Conservation (phyloP, 37 sponge, comb jelly and placozoan species). For the Beroe ovata region DNA sequence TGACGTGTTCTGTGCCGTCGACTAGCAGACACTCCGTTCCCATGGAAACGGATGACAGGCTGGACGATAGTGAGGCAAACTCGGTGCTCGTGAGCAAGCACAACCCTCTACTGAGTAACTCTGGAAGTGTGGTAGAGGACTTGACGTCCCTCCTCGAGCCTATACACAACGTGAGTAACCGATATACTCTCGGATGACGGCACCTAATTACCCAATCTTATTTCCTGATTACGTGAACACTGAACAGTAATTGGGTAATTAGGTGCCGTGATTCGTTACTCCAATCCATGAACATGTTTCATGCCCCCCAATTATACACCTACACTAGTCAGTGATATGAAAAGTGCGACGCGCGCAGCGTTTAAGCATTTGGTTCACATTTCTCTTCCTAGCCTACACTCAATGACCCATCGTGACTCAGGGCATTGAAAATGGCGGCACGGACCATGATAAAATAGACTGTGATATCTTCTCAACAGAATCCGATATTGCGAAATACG, state of each 20-base stretch:
- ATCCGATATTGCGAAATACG: slow-evolving; percentile 8
- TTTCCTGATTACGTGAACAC: too few relatives aligned
- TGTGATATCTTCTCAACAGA: slow-evolving; percentile 34
- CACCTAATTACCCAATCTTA: too few relatives aligned
- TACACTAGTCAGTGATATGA: too few relatives aligned
- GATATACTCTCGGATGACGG: too few relatives aligned
- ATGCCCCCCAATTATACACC: too few relatives aligned
- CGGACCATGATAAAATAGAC: neutral
- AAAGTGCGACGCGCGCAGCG: too few relatives aligned
- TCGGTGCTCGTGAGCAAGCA: slow-evolving; percentile 27
- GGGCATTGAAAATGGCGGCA: neutral
- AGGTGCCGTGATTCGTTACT: too few relatives aligned
- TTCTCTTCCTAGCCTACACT: too few relatives aligned
- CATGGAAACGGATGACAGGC: slow-evolving; percentile 5
- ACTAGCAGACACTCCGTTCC: neutral
- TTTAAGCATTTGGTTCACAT: too few relatives aligned
- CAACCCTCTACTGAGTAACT: slow-evolving; percentile 43
- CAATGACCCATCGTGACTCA: too few relatives aligned
- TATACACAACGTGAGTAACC: slow-evolving; percentile 9
- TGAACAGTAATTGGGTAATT: too few relatives aligned
- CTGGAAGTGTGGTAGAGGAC: slow-evolving; percentile 11
- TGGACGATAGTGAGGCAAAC: slow-evolving; percentile 3
- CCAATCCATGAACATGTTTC: too few relatives aligned
- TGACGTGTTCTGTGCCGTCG: slow-evolving; percentile 15
- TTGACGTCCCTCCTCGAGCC: neutral